These are phyloP conservation scores for Euspilapteryx auroguttella DNA, from an alignment of 2,888 invertebrate genomes.

Conservation along the genomic window DNA sequence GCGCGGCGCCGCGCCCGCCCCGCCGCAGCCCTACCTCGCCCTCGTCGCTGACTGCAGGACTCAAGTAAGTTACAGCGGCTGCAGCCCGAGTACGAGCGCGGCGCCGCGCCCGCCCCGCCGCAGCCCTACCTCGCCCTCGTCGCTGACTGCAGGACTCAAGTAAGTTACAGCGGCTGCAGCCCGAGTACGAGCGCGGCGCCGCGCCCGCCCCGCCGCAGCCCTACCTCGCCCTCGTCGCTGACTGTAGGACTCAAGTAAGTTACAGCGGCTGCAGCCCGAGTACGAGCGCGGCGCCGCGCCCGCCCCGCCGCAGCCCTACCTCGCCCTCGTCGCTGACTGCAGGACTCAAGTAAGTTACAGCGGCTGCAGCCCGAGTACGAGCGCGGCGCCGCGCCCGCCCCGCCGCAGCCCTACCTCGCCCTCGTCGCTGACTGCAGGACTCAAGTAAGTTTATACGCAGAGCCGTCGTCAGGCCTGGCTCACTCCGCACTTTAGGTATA, in stretches of 20 bases:
- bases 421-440: not conserved
- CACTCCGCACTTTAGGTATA: no score
- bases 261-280: not conserved
- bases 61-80: conserved; percentile 21
- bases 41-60: conserved; percentile 21
- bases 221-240: conserved; percentile 16
- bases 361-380: no score
- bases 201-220: conserved; percentile 11
- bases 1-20: conserved; percentile 7
- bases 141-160: conserved; percentile 21
- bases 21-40: conserved; percentile 14
- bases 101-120: conserved; percentile 10
- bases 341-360: no score
- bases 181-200: conserved; percentile 1
- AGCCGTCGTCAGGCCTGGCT: no score
- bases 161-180: conserved; percentile 12
- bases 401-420: not conserved
- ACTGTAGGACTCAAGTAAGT: conserved; percentile 25
- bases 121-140: conserved; percentile 17
- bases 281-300: not conserved
- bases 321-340: not conserved
- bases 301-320: not conserved
- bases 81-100: not conserved
- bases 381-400: not conserved
- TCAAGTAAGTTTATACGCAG: no score